These are phyloP conservation scores for Sycophaga agraensis DNA, from an alignment of 1,140 invertebrate species.

Conservation along the genomic window DNA sequence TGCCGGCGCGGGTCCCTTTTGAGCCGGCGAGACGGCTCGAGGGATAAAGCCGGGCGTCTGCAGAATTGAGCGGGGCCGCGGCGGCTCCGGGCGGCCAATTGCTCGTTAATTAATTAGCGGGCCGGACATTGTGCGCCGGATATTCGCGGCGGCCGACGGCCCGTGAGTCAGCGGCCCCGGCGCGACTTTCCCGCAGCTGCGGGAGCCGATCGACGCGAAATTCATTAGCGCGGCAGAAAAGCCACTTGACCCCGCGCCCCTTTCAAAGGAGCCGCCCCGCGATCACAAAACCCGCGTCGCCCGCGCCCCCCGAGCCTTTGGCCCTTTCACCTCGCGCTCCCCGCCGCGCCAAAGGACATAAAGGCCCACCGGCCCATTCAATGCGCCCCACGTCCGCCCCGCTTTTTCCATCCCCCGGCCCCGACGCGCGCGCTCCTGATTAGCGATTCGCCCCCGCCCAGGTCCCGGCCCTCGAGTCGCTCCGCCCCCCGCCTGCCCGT, in stretches of 20 bases:
- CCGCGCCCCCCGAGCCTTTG: neutral
- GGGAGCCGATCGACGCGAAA: neutral
- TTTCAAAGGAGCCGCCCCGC: constrained; percentile 12
- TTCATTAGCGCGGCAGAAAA: constrained; percentile 5
- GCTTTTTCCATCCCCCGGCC: neutral
- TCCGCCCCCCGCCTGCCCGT: neutral
- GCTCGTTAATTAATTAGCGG: too few relatives aligned
- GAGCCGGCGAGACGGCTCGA: too few relatives aligned
- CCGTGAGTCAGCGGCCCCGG: too few relatives aligned
- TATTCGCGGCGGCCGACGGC: too few relatives aligned
- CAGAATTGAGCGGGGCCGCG: too few relatives aligned
- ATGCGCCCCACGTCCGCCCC: neutral
- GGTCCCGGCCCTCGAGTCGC: neutral
- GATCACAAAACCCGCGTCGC: constrained; percentile 11
- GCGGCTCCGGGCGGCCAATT: too few relatives aligned
- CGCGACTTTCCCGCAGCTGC: too few relatives aligned
- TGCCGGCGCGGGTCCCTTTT: too few relatives aligned
- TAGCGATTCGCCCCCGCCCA: constrained; percentile 5
- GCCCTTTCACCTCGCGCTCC: constrained; percentile 7
- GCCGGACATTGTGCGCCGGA: too few relatives aligned
- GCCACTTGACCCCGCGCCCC: constrained; percentile 7
- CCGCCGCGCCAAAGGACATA: constrained; percentile 9
- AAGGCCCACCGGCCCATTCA: neutral
- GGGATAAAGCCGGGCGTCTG: too few relatives aligned
- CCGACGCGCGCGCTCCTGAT: constrained; percentile 12